Base-by-base conservation (phyloP, 1,140 invertebrate species). In the Papilio machaon region DNA sequence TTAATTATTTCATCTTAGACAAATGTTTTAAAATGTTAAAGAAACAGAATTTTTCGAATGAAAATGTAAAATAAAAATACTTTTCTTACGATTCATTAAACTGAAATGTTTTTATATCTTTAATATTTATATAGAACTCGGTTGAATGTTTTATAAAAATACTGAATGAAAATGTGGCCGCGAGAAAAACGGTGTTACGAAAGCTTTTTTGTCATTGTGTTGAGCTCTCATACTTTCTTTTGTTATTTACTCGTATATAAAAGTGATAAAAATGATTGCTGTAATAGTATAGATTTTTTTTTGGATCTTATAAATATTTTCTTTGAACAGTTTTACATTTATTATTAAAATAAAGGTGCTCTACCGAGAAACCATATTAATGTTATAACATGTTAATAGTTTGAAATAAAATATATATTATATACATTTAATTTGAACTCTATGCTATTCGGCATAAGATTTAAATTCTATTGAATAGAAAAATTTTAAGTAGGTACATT, bases 121-220 rank as follows among this genome's bases (percentile, higher is more conserved):
- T 30, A 64, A 30, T 64, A 35, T 70, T 35, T 35, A 15, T 15
- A 10, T 70, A 13, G 30, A 70, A 70, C 64, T 70, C 64, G 10
- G 64, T 70, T 70, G 30, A 70, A 70, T 70, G 64, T 70, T 70
- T 70, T 70, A 70, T 70, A 70, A 70, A 67, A 70, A 70, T 70
- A 70, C 13, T 70, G 64, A 70, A 70, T 70, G 15, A 35, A 70
- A 70, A 70, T 35, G 64, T 70, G 64, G 64, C 64, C 35, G 23
- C 13, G 30, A 70, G 30, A 70, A 70, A 70, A 70, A 70, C 35
- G 30, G 64, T 70, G 64, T 70, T 70, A 17, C 64, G 30, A 70
- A 35, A 70, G 64, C 30, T 30, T 30, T 70, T 35, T 35, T 70
- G 64, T 70, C 64, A 70, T 70, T 70, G 64, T 70, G 64, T 70